Conservation (phyloP, 2,113 vertebrate species). For the Hemibagrus wyckioides region DNA sequence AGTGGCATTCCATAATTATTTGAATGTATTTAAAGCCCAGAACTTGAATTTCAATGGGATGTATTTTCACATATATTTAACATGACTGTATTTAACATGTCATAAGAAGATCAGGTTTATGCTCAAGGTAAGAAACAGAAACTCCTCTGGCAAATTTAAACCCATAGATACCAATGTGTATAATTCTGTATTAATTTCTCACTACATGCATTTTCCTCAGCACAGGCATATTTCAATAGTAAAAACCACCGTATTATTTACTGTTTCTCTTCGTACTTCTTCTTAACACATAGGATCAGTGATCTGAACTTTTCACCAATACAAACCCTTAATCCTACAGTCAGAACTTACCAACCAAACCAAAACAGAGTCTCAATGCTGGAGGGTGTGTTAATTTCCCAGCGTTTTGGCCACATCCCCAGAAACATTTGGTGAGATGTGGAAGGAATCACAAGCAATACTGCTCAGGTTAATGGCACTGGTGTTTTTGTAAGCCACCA, state of each 20-base stretch:
- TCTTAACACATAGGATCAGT: background rate
- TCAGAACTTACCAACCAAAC: background rate
- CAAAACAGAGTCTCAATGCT: conserved; percentile 32
- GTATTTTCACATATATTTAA: background rate
- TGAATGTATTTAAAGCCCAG: background rate
- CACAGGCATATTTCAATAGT: background rate
- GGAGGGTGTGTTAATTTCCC: conserved; percentile 38
- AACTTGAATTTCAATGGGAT: background rate
- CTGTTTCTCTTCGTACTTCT: background rate
- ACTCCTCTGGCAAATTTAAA: background rate
- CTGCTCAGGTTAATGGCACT: conserved; percentile 77
- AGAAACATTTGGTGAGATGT: conserved; percentile 59
- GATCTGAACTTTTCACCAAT: background rate
- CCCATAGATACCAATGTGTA: background rate
- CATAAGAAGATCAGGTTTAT: background rate
- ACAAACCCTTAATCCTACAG: conserved; percentile 5
- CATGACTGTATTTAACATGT: background rate
- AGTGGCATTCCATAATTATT: background rate
- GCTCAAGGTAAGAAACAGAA: background rate
- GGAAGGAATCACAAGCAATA: conserved; percentile 70
- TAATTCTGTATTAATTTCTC: background rate
- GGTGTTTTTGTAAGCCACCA: conserved; percentile 78
- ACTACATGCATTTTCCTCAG: background rate
- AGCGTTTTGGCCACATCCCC: conserved; percentile 41
- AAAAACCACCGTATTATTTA: background rate